Conservation (phyloP, 2,113 vertebrate species). For the Malurus melanocephalus region DNA sequence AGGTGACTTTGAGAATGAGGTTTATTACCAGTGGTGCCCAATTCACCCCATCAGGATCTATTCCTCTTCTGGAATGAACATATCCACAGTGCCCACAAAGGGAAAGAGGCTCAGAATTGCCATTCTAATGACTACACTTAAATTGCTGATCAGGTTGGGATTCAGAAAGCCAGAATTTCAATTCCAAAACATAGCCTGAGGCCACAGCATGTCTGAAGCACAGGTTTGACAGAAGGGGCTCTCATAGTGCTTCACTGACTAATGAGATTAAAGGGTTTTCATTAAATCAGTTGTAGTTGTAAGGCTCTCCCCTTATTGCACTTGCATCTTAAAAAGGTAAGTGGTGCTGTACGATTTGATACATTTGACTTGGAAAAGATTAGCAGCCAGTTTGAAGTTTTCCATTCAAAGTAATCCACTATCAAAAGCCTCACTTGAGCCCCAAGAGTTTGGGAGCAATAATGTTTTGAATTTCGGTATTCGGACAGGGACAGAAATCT, state of each 20-base stretch:
- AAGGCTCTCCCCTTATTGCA: constrained; percentile 40
- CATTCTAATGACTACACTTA: constrained; percentile 22
- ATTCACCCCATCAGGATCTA: not conserved
- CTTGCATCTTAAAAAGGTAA: constrained; percentile 45
- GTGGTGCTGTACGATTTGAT: not conserved
- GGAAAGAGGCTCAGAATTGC: not conserved
- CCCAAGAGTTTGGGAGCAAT: not conserved
- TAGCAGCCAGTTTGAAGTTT: constrained; percentile 37
- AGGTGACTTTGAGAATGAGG: not conserved
- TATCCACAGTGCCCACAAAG: not conserved
- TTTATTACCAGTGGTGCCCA: not conserved
- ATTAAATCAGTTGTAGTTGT: constrained; percentile 46
- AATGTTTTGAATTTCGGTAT: not conserved
- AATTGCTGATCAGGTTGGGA: constrained; percentile 34
- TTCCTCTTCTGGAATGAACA: not conserved
- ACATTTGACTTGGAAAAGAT: constrained; percentile 11
- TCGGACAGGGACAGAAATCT: not conserved
- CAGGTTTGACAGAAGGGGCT: constrained; percentile 37
- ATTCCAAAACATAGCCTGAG: constrained; percentile 51
- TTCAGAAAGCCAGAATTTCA: constrained; percentile 47
- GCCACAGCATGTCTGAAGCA: constrained; percentile 36
- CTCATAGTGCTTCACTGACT: constrained; percentile 5
- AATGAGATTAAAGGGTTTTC: constrained; percentile 59
- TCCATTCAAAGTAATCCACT: constrained; percentile 25
- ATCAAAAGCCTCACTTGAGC: constrained; percentile 15